Evolutionary conservation across 2,888 invertebrate genomes (phyloP), one percentile per base, ranked within the genome.

Genomic region (Euproctis similis): DNA sequence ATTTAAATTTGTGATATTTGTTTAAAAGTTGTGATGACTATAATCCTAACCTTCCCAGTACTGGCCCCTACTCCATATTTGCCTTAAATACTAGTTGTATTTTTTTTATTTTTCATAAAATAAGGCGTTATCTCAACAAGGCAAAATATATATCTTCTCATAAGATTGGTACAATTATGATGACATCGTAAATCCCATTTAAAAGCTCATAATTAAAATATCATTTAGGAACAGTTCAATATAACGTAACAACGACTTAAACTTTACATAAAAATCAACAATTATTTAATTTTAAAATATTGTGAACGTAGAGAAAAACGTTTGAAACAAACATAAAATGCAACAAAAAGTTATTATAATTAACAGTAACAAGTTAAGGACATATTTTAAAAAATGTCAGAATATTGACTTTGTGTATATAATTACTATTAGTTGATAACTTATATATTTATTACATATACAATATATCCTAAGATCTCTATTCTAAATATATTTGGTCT

Each of bases 401-500:
- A 57, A n/a, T n/a, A n/a, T n/a, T n/a, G n/a, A n/a, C 55, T 42
- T 46, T 40, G 34, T 27, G 54, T 57, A 58, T 26, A 56, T 53
- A 47, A 31, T n/a, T 39, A 46, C 51, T 48, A 54, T 50, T 58
- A 61, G 64, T 53, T 57, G 60, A 70, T 68, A 67, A 21, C 21
- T 11, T 50, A 53, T 58, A 61, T 65, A 53, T 56, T 59, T 65
- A 71, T 63, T 54, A 64, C 58, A 64, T 68, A 67, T 70, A 69
- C 59, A 48, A 67, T 68, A 70, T 54, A 67, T 56, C 60, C 76
- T 82, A 82, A 73, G 71, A 49, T 73, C 46, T 62, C 64, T 80
- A 78, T 60, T 64, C 75, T 81, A 80, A 70, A 70, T 69, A 77
- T 73, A 77, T 77, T 81, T 82, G 82, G 82, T 84, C 82, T 84